A percentile compares a stretch with the other conserved stretches of the same genome.
These are phyloP conservation scores for Clunio marinus DNA, from an alignment of 2,888 invertebrate species.

Conservation along the genomic window DNA sequence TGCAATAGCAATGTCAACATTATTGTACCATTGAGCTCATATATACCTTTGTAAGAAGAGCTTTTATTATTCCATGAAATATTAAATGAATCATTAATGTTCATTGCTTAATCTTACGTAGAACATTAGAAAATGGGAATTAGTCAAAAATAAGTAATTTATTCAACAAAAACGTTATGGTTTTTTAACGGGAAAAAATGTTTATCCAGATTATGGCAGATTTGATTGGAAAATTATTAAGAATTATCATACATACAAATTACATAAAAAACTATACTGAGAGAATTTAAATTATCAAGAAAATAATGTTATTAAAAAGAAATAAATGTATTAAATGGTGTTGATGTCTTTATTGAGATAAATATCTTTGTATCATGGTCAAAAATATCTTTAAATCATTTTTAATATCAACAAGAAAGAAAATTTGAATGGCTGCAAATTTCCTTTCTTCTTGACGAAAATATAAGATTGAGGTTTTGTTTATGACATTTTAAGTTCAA, in stretches of 20 bases:
- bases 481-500: background rate
- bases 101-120: no score
- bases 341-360: conserved; percentile 14
- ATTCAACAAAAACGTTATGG: no score
- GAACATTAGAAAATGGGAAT: no score
- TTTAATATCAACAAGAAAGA: conserved; percentile 40
- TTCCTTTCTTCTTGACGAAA: conserved; percentile 41
- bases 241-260: conserved; percentile 28
- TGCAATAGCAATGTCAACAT: no score
- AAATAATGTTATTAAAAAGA: background rate
- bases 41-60: conserved; percentile 25
- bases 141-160: no score
- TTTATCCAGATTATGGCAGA: no score
- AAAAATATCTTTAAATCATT: no score
- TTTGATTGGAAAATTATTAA: no score
- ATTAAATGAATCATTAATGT: no score
- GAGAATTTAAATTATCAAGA: conserved; percentile 12
- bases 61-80: no score
- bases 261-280: conserved; percentile 1
- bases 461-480: conserved; percentile 26
- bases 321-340: background rate
- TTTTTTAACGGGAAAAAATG: no score
- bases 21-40: conserved; percentile 31
- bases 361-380: conserved; percentile 36
- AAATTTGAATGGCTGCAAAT: conserved; percentile 53